phyloP scores from a whole-genome alignment of 2,797 vertebrate species.

The Emys orbicularis region DNA sequence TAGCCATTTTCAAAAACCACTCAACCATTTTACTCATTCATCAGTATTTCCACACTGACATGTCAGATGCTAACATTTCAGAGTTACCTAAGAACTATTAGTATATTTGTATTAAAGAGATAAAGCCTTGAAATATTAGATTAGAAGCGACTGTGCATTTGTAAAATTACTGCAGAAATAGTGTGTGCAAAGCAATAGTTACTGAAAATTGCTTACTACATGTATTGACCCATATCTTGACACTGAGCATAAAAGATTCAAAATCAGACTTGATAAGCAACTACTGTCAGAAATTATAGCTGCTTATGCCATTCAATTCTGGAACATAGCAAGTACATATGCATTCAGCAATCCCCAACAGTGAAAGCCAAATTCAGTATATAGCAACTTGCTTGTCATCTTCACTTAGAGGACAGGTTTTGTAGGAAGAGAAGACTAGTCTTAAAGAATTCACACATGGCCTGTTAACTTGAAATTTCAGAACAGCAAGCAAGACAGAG shows the following conservation, averaged over 20 bases:
- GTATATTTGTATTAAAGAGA: not conserved
- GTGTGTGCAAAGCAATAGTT: not conserved
- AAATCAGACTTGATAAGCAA: slow-evolving; percentile 22
- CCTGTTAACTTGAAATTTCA: slow-evolving; percentile 17
- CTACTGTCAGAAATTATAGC: slow-evolving; percentile 29
- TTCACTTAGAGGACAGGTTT: slow-evolving; percentile 16
- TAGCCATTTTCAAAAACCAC: not conserved
- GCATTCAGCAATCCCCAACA: slow-evolving; percentile 10
- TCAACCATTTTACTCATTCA: not conserved
- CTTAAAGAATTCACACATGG: slow-evolving; percentile 21
- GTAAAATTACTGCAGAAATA: slow-evolving; percentile 16
- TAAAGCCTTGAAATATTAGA: not conserved
- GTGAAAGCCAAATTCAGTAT: slow-evolving; percentile 30
- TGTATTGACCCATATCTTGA: slow-evolving; percentile 19
- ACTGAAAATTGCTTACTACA: slow-evolving; percentile 1
- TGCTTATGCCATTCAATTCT: slow-evolving; percentile 21
- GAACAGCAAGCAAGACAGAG: not conserved
- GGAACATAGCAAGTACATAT: not conserved
- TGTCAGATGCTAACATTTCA: not conserved
- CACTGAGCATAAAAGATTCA: slow-evolving; percentile 13
- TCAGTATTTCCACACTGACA: not conserved
- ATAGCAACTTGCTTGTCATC: slow-evolving; percentile 11
- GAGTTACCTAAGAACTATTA: not conserved
- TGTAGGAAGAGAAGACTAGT: not conserved
- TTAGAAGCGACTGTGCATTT: not conserved